These are phyloP conservation scores for Plutomurus gul DNA, from an alignment of 1,140 invertebrate genomes.

Conservation along the genomic window DNA sequence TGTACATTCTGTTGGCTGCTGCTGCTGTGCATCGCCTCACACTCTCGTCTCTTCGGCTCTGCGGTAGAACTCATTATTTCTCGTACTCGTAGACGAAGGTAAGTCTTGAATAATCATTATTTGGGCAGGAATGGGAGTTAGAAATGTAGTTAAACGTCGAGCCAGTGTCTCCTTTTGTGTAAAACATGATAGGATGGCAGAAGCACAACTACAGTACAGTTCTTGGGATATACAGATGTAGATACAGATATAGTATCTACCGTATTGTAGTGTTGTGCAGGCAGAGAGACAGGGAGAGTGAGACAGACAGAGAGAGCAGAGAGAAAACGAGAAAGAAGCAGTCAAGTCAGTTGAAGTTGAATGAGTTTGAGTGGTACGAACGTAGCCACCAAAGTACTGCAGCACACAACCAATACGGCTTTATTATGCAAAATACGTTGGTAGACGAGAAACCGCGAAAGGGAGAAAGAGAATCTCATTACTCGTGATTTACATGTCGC, in stretches of 20 bases:
- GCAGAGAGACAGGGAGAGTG: not conserved
- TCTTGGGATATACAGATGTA: no score
- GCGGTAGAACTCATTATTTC: constrained; percentile 17
- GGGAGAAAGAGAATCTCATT: constrained; percentile 31
- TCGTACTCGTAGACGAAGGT: constrained; percentile 2
- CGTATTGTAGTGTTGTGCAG: no score
- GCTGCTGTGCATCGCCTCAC: no score
- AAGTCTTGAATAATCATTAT: constrained; percentile 15
- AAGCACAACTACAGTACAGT: not conserved
- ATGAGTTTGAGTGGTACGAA: no score
- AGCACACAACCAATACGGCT: not conserved
- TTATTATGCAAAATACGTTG: constrained; percentile 32
- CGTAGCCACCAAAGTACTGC: no score
- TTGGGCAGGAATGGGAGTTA: not conserved
- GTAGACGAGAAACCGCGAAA: not conserved
- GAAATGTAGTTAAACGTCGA: constrained; percentile 5
- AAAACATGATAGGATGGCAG: not conserved
- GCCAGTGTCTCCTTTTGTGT: constrained; percentile 16
- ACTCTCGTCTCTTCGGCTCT: not conserved
- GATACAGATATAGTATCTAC: no score
- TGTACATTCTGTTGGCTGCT: no score
- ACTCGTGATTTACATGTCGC: constrained; percentile 33
- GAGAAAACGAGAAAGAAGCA: not conserved
- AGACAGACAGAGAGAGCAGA: no score
- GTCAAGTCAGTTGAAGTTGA: not conserved